Evolutionary conservation across 2,113 vertebrate species (phyloP), one percentile per base, ranked within the genome.

Genomic region (Heteronetta atricapilla): DNA sequence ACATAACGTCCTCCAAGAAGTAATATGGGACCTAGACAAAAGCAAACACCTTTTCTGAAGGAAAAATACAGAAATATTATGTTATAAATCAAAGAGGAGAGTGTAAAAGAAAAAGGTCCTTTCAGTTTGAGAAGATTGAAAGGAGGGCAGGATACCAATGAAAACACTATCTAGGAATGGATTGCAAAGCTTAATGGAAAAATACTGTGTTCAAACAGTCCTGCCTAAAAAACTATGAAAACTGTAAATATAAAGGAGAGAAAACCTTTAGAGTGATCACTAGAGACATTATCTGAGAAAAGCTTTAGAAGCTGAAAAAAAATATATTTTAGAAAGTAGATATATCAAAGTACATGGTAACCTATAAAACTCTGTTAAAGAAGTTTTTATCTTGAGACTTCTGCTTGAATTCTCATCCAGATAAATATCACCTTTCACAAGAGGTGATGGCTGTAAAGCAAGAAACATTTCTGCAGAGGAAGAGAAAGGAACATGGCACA

Each of bases 31-130:
- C 55, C 67, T 75, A 89, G 63, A 86, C 79, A 94, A 36, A 6
- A 68, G 64, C 42, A 96, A 86, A 81, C 9, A 87, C 13, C 9
- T 89, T 58, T 94, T 63, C 68, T 90, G 44, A 46, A 83, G 72
- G 62, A 63, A 77, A 86, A 90, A 86, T 76, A 52, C 5, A 90
- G 36, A 89, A 91, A 79, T 75, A 80, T 31, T 85, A 36, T 38
- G 11, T 75, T 78, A 82, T 90, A 92, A 93, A 91, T 96, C 94
- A 96, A 95, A 74, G n/a, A 59, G 12, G 76, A 76, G 42, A 19
- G 17, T 42, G 29, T 84, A 79, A 92, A 90, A 83, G 59, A 77
- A 66, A 94, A 86, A 93, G 60, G 73, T 87, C 38, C 4, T 88
- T 78, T 91, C 76, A 60, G 42, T 59, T 64, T 72, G 69, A 84